Conservation (phyloP, 2,888 invertebrate genomes). For the Brachypterus glaber region DNA sequence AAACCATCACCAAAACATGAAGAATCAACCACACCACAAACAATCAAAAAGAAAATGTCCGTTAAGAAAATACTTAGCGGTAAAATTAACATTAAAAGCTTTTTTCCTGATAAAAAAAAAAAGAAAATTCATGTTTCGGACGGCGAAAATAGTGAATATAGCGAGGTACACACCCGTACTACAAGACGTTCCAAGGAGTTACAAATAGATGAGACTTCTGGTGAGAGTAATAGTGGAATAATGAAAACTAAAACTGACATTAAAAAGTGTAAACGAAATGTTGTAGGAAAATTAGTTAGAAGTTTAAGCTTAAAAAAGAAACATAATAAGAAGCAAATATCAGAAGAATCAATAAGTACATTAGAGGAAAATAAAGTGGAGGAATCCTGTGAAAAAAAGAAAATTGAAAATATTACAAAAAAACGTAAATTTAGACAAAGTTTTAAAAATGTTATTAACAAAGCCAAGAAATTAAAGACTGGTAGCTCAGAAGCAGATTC, state of each 20-base stretch:
- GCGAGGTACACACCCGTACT: constrained; percentile 8
- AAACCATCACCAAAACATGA: constrained; percentile 19
- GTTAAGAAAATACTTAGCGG: constrained; percentile 22
- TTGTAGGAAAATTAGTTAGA: constrained; percentile 21
- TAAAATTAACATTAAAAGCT: constrained; percentile 30
- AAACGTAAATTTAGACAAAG: constrained; percentile 27
- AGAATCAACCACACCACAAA: background rate
- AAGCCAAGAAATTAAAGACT: constrained; percentile 27
- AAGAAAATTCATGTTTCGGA: constrained; percentile 2
- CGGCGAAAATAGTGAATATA: constrained; percentile 6
- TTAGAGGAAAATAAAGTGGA: background rate
- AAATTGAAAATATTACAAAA: constrained; percentile 9
- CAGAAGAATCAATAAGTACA: too few species aligned
- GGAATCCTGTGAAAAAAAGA: background rate
- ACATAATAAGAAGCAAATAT: too few species aligned
- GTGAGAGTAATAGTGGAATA: constrained; percentile 4
- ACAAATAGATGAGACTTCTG: background rate
- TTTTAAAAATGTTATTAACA: constrained; percentile 30
- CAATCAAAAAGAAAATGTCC: constrained; percentile 17
- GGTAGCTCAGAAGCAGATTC: constrained; percentile 10
- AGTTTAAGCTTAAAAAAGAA: constrained; percentile 22
- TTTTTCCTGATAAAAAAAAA: constrained; percentile 31
- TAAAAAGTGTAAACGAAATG: constrained; percentile 15
- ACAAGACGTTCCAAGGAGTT: constrained; percentile 16
- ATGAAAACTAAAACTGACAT: constrained; percentile 6